phyloP scores from a whole-genome alignment of 2,797 vertebrate genomes.

The Schizothorax lantsangensis region DNA sequence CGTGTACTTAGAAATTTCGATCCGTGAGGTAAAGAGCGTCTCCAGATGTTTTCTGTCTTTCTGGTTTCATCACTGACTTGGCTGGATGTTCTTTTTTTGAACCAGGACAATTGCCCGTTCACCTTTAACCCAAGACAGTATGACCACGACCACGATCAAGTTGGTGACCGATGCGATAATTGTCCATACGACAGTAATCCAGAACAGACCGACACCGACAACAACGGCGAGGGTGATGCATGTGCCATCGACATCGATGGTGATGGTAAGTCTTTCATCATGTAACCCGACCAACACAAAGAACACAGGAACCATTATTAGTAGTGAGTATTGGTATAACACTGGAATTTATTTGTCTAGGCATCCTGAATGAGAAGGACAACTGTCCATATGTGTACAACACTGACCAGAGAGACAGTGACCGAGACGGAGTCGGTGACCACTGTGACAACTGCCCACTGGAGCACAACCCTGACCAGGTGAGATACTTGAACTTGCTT shows the following conservation, averaged over 20 bases:
- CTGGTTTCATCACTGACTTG: conserved; percentile 32
- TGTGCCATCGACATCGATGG: conserved; percentile 97
- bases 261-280: conserved; percentile 84
- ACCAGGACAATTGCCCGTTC: conserved; percentile 95
- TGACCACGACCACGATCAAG: conserved; percentile 93
- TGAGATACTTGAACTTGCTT: conserved; percentile 62
- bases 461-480: conserved; percentile 98
- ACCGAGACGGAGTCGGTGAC: conserved; percentile 95
- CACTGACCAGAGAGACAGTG: conserved; percentile 94
- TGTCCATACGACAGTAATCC: conserved; percentile 95
- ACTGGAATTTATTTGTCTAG: conserved; percentile 72
- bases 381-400: conserved; percentile 99
- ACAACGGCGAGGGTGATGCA: conserved; percentile 96
- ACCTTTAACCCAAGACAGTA: conserved; percentile 96
- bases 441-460: conserved; percentile 99
- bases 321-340: conserved; percentile 38
- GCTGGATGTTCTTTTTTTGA: conserved; percentile 55
- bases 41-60: conserved; percentile 49
- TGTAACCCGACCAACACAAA: neutral
- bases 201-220: conserved; percentile 95
- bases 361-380: conserved; percentile 93
- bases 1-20: conserved; percentile 42
- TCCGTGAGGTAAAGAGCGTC: conserved; percentile 27
- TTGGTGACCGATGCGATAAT: conserved; percentile 97
- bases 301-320: neutral